phyloP scores from a whole-genome alignment of 2,797 vertebrate genomes.

The Hyperoplus lanceolatus region DNA sequence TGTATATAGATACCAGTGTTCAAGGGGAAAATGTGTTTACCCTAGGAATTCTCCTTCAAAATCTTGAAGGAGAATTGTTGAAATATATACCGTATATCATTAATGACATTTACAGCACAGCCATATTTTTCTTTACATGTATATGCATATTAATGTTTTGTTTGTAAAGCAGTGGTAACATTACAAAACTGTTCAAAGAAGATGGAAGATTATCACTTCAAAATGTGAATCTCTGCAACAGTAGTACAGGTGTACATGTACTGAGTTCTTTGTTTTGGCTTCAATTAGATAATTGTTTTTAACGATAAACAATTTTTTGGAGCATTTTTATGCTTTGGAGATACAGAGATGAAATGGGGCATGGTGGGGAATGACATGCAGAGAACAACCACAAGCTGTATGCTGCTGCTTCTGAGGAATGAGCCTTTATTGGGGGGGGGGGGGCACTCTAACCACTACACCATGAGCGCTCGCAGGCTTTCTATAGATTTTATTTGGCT shows the following conservation, averaged over 20 bases:
- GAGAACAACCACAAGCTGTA: too few species aligned
- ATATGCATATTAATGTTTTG: neutral
- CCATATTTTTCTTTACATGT: neutral
- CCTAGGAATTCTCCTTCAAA: neutral
- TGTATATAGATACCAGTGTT: neutral
- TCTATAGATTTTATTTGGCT: conserved; percentile 51
- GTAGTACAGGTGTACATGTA: conserved; percentile 20
- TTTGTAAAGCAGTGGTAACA: neutral
- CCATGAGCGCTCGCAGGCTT: too few species aligned
- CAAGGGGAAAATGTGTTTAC: neutral
- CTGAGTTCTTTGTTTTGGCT: neutral
- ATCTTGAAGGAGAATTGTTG: neutral
- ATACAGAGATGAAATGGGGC: too few species aligned
- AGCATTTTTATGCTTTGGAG: too few species aligned
- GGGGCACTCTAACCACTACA: too few species aligned
- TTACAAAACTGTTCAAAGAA: conserved; percentile 1
- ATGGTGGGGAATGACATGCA: too few species aligned
- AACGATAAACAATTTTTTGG: too few species aligned
- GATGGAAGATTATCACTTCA: conserved; percentile 14
- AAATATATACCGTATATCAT: neutral
- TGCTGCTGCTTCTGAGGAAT: too few species aligned
- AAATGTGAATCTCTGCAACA: conserved; percentile 14
- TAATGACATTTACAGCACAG: neutral
- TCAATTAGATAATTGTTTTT: too few species aligned
- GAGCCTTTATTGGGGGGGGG: too few species aligned